Evolutionary conservation across 37 sponge, comb jelly and placozoan genomes (phyloP).

Genomic region (Petrosia ficiformis): DNA sequence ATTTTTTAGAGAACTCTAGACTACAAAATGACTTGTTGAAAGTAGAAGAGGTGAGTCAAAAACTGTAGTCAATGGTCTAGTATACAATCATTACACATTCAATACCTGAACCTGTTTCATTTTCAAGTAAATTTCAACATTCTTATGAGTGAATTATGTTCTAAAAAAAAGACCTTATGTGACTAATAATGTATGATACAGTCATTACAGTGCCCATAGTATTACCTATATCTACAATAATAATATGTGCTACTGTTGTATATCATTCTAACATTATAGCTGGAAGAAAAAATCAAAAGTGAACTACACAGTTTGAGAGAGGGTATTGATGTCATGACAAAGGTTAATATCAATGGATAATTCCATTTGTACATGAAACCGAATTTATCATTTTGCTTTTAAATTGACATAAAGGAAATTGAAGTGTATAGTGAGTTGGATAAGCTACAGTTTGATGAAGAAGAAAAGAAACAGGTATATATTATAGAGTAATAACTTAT

Average conservation of each 20-base stretch:
- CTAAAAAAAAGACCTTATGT: too few relatives aligned
- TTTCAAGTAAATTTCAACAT: too few relatives aligned
- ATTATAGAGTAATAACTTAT: not conserved
- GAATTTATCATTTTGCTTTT: too few relatives aligned
- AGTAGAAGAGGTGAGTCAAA: conserved; percentile 24
- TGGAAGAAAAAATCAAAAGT: conserved; percentile 82
- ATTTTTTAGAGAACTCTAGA: conserved; percentile 45
- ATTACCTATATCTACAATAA: too few relatives aligned
- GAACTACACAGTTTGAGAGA: conserved; percentile 66
- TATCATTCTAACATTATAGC: too few relatives aligned
- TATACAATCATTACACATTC: too few relatives aligned
- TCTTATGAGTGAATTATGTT: too few relatives aligned
- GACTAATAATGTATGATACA: too few relatives aligned
- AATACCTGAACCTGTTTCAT: not conserved
- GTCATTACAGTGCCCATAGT: too few relatives aligned
- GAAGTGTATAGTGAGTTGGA: conserved; percentile 54
- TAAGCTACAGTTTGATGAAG: conserved; percentile 36
- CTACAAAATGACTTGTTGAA: conserved; percentile 60
- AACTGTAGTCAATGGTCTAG: too few relatives aligned
- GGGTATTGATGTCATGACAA: conserved; percentile 50
- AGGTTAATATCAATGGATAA: conserved; percentile 19
- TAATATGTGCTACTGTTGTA: too few relatives aligned
- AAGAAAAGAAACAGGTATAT: conserved; percentile 45
- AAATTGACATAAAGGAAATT: too few relatives aligned
- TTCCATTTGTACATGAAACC: not conserved